These are phyloP conservation scores for Neomorphus geoffroyi DNA, from an alignment of 2,797 vertebrate species.

Conservation along the genomic window DNA sequence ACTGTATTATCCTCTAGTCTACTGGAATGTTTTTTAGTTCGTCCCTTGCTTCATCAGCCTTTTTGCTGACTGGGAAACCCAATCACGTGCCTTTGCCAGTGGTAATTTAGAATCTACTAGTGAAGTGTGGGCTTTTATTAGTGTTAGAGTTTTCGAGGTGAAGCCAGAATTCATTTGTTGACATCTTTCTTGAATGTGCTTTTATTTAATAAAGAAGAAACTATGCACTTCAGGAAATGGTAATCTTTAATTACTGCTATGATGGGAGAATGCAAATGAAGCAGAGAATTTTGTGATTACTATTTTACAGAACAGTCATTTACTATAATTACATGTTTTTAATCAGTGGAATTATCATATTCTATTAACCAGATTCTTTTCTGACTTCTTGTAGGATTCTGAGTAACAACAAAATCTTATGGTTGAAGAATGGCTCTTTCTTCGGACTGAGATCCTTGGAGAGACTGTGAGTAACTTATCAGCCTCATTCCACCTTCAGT, in stretches of 20 bases:
- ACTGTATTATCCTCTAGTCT: background rate
- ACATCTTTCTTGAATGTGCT: background rate
- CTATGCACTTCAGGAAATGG: background rate
- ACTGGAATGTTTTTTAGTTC: background rate
- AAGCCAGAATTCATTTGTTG: background rate
- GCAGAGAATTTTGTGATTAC: slow-evolving; percentile 46
- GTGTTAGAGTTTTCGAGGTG: background rate
- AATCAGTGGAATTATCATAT: slow-evolving; percentile 22
- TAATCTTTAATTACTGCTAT: slow-evolving; percentile 33
- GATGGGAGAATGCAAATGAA: slow-evolving; percentile 44
- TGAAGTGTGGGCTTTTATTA: background rate
- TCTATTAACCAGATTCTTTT: slow-evolving; percentile 33
- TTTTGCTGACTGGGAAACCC: background rate
- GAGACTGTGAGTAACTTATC: slow-evolving; percentile 88
- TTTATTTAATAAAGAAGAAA: slow-evolving; percentile 18
- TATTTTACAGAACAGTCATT: slow-evolving; percentile 29
- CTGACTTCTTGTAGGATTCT: slow-evolving; percentile 82
- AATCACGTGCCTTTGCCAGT: background rate
- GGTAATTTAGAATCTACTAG: background rate
- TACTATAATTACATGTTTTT: slow-evolving; percentile 46
- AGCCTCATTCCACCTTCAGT: background rate
- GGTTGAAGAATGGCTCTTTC: slow-evolving; percentile 86
- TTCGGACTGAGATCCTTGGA: slow-evolving; percentile 83
- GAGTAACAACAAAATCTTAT: slow-evolving; percentile 88
- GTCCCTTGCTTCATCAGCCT: background rate